Evolutionary conservation across 2,888 invertebrate species (phyloP), one percentile per base, ranked within the genome.

Genomic region (Sipha maydis): DNA sequence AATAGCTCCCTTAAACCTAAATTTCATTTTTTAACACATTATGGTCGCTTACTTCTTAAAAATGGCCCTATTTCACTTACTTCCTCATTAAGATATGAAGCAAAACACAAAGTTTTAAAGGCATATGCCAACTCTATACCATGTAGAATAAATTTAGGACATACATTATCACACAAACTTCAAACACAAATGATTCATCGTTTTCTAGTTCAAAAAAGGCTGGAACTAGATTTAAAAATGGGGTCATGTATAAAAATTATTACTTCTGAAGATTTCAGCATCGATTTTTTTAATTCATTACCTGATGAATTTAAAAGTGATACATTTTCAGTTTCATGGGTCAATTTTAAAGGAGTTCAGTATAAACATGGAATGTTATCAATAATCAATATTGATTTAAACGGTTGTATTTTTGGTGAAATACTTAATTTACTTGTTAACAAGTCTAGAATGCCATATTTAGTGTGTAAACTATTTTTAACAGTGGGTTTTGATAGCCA

Each of bases 11-110:
- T 90, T 17, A 90, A 90, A 80, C 89, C 89, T 2, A 90, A 90
- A 88, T 90, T 90, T 86, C 90, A 91, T 77, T 75, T 90, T 38
- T 41, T 85, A 31, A 34, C 67, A 76, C 84, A 89, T 41, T 89
- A 89, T 85, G n/a, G 38, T n/a, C 38, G n/a, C 14, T 25, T 85
- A 8, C 41, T 85, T 41, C 75, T 71, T 25, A 76, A 89, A 38
- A 73, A 85, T 84, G 84, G 84, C 21, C 84, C 84, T 3, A 11
- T 89, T 31, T 41, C 84, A 17, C n/a, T 85, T 17, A 75, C 82
- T 41, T 89, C 76, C 61, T 14, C 78, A 1, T 75, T 89, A 76
- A 34, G 84, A 25, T 89, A 75, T 75, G 89, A 89, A 67, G 56
- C 75, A 21, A 75, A 89, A 54, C 89, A 85, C 67, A 84, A 83